Conservation (phyloP, 2,888 invertebrate species). For the Falcaria lacertinaria region DNA sequence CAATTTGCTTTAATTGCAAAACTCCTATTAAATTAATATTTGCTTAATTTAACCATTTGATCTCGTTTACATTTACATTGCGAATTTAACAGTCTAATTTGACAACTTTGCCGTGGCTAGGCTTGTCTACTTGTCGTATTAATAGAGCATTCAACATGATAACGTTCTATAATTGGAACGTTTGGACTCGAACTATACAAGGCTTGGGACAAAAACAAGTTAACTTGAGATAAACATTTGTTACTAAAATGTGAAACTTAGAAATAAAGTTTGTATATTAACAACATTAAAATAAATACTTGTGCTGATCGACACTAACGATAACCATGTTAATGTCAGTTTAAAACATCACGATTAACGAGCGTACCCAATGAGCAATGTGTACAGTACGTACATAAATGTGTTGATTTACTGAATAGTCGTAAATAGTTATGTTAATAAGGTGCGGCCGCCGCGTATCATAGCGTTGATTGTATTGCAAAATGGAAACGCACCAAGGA, state of each 20-base stretch:
- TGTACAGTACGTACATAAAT: slow-evolving; percentile 56
- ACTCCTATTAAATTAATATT: too few relatives aligned
- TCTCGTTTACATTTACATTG: not conserved
- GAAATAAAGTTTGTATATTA: too few relatives aligned
- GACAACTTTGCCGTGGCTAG: not conserved
- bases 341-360: slow-evolving; percentile 38
- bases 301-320: slow-evolving; percentile 1
- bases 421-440: slow-evolving; percentile 69
- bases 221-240: too few relatives aligned
- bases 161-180: not conserved
- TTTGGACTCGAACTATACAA: not conserved
- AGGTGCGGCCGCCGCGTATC: slow-evolving; percentile 46
- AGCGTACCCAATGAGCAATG: slow-evolving; percentile 52
- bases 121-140: not conserved
- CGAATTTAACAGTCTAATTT: not conserved
- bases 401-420: slow-evolving; percentile 62
- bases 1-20: too few relatives aligned
- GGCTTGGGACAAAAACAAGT: not conserved
- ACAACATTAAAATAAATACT: too few relatives aligned
- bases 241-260: too few relatives aligned
- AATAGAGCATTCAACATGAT: not conserved
- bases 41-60: too few relatives aligned
- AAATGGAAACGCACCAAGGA: slow-evolving; percentile 58
- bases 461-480: slow-evolving; percentile 63
- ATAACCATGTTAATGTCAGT: slow-evolving; percentile 13